Conservation (phyloP, 2,888 invertebrate species). For the Adelognathus sp. region DNA sequence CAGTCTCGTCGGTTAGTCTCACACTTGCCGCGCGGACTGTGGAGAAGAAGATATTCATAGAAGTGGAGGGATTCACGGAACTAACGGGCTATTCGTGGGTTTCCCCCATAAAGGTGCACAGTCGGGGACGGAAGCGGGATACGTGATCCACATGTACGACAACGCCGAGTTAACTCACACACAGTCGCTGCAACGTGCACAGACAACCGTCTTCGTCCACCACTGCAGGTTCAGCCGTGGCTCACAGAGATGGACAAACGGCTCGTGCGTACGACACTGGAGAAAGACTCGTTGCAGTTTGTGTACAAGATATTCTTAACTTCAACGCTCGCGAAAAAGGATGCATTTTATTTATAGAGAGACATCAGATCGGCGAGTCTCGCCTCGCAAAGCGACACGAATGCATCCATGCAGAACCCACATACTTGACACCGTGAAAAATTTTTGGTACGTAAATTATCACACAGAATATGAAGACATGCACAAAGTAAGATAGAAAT, state of each 20-base stretch:
- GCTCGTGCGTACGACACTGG: neutral
- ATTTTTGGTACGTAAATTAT: too few relatives aligned
- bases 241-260: constrained; percentile 11
- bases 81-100: constrained; percentile 78
- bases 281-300: constrained; percentile 14
- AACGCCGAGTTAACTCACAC: neutral
- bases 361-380: constrained; percentile 10
- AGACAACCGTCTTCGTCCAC: neutral
- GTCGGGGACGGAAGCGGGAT: constrained; percentile 34
- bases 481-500: too few relatives aligned
- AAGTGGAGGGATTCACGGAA: constrained; percentile 74
- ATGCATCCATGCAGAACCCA: neutral
- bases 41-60: constrained; percentile 77
- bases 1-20: constrained; percentile 47
- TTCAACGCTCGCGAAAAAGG: constrained; percentile 29
- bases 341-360: constrained; percentile 45
- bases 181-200: neutral
- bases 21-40: constrained; percentile 41
- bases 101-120: constrained; percentile 73
- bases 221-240: neutral
- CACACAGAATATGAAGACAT: too few relatives aligned
- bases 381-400: neutral
- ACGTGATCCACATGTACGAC: neutral
- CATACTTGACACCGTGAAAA: neutral
- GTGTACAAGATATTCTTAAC: constrained; percentile 42